Evolutionary conservation across 2,888 invertebrate genomes (phyloP), one percentile per base, ranked within the genome.

Genomic region (Macrosiphum euphorbiae): DNA sequence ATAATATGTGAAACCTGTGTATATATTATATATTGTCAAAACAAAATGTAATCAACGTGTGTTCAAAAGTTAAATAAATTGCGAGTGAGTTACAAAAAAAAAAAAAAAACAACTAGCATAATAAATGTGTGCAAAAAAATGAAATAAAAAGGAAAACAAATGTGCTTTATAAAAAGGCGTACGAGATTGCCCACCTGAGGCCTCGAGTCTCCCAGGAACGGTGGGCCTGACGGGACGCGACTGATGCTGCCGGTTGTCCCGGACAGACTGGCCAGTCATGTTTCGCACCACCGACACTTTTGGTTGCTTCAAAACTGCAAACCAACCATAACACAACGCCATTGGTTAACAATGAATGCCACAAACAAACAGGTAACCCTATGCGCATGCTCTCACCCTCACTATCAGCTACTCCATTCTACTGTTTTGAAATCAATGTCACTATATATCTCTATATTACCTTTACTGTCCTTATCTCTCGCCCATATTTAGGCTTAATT

Each of bases 241-340:
- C 94, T 90, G 94, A 61, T 94, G 94, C 47, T 94, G 94, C 90
- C 90, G 94, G 94, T 94, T 94, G 84, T 94, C 94, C 87, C 90
- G 90, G 86, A n/a, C 90, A 86, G 94, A 52, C 94, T 94, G 94
- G 61, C 88, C 92, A 61, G 94, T 94, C 90, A 44, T 94, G 61
- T 90, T 94, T 86, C 90, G 90, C 28, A 90, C 94, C 86, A 94
- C 94, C 61, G 94, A 90, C 50, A 88, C 88, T 90, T 94, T 94
- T 35, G 94, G 78, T 90, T 47, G 90, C 90, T 90, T 94, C 90
- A 84, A 50, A 86, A 94, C 94, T 92, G 89, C 58, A 44, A 90
- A 94, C 92, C 91, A 92, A 91, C 50, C 90, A 85, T 41, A 91
- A 92, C 44, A 92, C 85, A 92, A 92, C 50, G 50, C 61, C 50